Percentiles rank a stretch among this genome's conserved stretches.
phyloP scores from a whole-genome alignment of 1,140 invertebrate genomes.

The Heliconius melpomene region DNA sequence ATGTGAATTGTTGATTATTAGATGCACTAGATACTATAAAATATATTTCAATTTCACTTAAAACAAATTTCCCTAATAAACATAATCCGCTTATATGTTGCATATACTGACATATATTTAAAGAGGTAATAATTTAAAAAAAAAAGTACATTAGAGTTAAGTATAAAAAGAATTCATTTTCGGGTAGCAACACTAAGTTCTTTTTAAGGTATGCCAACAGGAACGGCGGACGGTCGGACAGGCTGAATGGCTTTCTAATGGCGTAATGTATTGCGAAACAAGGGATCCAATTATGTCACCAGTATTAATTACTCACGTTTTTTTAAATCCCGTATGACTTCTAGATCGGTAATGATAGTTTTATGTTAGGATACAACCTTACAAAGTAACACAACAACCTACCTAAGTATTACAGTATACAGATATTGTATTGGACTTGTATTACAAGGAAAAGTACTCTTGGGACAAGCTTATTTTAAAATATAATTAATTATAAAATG shows the following conservation, averaged over 20 bases:
- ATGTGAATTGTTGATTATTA: too few relatives aligned
- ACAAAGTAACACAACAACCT: not conserved
- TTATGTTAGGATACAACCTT: not conserved
- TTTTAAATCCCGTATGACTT: conserved; percentile 24
- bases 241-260: conserved; percentile 70
- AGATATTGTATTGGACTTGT: not conserved
- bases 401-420: not conserved
- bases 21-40: too few relatives aligned
- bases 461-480: too few relatives aligned
- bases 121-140: too few relatives aligned
- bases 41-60: too few relatives aligned
- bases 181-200: conserved; percentile 46
- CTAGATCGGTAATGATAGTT: conserved; percentile 33
- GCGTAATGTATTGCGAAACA: conserved; percentile 73
- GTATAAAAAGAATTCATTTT: conserved; percentile 11
- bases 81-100: too few relatives aligned
- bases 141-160: too few relatives aligned
- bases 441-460: too few relatives aligned
- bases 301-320: conserved; percentile 60
- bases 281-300: conserved; percentile 72
- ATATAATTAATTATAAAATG: too few relatives aligned
- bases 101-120: too few relatives aligned
- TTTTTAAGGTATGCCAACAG: conserved; percentile 70
- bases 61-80: too few relatives aligned
- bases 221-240: conserved; percentile 51